phyloP scores from a whole-genome alignment of 2,888 invertebrate species.

The Meloe dianella region DNA sequence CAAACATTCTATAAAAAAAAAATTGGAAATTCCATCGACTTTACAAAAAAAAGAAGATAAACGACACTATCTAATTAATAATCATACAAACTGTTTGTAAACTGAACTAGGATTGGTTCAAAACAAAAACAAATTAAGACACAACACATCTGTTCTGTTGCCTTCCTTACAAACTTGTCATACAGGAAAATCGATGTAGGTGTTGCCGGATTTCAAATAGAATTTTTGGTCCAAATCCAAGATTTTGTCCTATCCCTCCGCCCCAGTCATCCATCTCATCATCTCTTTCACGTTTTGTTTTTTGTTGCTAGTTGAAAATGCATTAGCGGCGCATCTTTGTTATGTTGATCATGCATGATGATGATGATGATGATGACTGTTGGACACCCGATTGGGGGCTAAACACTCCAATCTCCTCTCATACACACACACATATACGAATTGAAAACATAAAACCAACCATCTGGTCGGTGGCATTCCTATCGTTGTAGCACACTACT shows the following conservation, averaged over 20 bases:
- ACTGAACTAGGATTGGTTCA: background rate
- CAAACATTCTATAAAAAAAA: too few relatives aligned
- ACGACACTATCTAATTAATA: too few relatives aligned
- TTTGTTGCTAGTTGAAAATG: background rate
- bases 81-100: background rate
- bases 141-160: conserved; percentile 7
- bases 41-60: too few relatives aligned
- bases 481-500: conserved; percentile 51
- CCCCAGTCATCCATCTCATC: background rate
- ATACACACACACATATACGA: background rate
- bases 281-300: background rate
- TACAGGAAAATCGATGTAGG: conserved; percentile 5
- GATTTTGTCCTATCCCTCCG: background rate
- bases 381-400: background rate
- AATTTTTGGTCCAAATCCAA: background rate
- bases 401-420: background rate
- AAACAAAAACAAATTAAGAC: background rate
- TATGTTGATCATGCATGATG: background rate
- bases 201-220: conserved; percentile 1
- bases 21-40: background rate
- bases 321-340: conserved; percentile 8
- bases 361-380: background rate
- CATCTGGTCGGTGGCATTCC: conserved; percentile 59
- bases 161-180: background rate
- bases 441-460: conserved; percentile 45